Evolutionary conservation across 2,113 vertebrate genomes (phyloP).

Genomic region (Dolichotis patagonum): DNA sequence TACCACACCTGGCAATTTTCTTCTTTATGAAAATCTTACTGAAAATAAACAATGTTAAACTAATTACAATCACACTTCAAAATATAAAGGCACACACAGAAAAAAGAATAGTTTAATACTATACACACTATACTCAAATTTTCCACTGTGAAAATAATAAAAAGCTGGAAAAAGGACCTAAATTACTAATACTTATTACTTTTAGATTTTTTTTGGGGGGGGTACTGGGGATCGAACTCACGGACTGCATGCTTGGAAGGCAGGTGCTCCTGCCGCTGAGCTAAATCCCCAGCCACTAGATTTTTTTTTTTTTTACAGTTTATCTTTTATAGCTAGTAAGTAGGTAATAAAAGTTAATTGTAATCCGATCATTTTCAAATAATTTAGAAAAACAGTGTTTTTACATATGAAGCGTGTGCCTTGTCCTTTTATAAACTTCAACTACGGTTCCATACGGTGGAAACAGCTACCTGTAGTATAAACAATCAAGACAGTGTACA

Average conservation of each 20-base stretch:
- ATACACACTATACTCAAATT: slow-evolving; percentile 10
- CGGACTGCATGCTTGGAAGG: no score
- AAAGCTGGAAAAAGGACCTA: slow-evolving; percentile 62
- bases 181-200: slow-evolving; percentile 47
- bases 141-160: slow-evolving; percentile 67
- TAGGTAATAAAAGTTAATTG: slow-evolving; percentile 72
- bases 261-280: no score
- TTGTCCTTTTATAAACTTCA: slow-evolving; percentile 78
- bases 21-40: slow-evolving; percentile 68
- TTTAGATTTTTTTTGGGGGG: slow-evolving; percentile 70
- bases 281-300: no score
- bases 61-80: slow-evolving; percentile 71
- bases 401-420: slow-evolving; percentile 60
- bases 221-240: no score
- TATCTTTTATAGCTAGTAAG: slow-evolving; percentile 67
- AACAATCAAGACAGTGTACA: slow-evolving; percentile 82
- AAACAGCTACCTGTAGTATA: slow-evolving; percentile 79
- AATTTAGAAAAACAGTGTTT: slow-evolving; percentile 76
- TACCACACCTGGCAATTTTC: not conserved
- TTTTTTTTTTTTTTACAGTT: slow-evolving; percentile 77
- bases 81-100: slow-evolving; percentile 73
- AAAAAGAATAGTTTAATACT: slow-evolving; percentile 61
- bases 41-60: slow-evolving; percentile 71
- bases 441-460: slow-evolving; percentile 66
- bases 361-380: slow-evolving; percentile 74